Conservation (phyloP, 2,888 invertebrate species). For the Thymelicus acteon region DNA sequence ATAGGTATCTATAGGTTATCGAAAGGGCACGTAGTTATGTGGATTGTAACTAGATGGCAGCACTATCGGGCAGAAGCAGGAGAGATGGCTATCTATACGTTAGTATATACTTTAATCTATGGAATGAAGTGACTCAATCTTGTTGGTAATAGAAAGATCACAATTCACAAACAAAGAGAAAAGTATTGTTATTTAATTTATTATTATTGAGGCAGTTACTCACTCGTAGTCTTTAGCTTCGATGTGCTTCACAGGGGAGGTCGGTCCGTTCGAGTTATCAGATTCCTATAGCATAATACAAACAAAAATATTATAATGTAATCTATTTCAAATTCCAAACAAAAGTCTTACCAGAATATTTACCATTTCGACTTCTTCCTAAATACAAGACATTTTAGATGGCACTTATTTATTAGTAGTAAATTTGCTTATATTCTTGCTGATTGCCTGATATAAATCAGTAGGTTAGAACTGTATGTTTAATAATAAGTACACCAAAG, state of each 20-base stretch:
- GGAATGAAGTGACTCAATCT: not conserved
- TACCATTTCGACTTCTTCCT: slow-evolving; percentile 37
- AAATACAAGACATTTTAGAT: not conserved
- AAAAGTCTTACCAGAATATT: slow-evolving; percentile 36
- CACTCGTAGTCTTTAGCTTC: slow-evolving; percentile 70
- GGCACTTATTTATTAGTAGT: not conserved
- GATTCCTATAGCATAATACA: slow-evolving; percentile 50
- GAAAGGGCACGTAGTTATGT: no score
- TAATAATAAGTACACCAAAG: no score
- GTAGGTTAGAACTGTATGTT: no score
- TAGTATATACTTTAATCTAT: no score
- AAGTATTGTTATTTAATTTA: no score
- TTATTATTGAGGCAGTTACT: slow-evolving; percentile 47
- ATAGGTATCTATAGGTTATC: no score
- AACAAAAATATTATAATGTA: slow-evolving; percentile 19
- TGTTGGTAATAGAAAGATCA: not conserved
- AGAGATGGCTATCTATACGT: no score
- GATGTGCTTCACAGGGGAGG: slow-evolving; percentile 56
- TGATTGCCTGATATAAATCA: no score
- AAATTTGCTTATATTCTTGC: no score
- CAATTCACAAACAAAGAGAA: slow-evolving; percentile 29
- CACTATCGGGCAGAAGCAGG: no score
- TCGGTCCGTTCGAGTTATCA: slow-evolving; percentile 54
- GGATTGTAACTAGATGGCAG: no score
- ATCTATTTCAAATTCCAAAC: slow-evolving; percentile 17